phyloP scores from a whole-genome alignment of 1,140 invertebrate species.

The Ceratosolen fusciceps region DNA sequence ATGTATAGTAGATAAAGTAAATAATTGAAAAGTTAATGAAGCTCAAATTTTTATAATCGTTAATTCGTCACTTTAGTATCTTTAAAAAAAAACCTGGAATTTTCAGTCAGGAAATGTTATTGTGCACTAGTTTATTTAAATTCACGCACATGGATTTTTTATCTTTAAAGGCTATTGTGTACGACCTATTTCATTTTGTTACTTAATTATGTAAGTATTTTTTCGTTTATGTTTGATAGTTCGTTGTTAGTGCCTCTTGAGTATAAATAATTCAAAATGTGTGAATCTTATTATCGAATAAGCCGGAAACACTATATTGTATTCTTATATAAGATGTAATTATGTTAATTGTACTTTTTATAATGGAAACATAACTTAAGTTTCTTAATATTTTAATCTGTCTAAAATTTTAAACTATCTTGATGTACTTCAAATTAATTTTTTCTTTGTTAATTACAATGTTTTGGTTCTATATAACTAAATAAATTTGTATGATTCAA shows the following conservation, averaged over 20 bases:
- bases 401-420: not conserved
- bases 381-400: slow-evolving; percentile 18
- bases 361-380: slow-evolving; percentile 21
- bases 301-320: slow-evolving; percentile 42
- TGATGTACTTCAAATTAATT: not conserved
- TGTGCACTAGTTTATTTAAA: slow-evolving; percentile 46
- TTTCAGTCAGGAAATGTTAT: slow-evolving; percentile 39
- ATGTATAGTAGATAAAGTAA: slow-evolving; percentile 41
- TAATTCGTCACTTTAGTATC: slow-evolving; percentile 12
- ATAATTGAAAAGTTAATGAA: slow-evolving; percentile 18
- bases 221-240: slow-evolving; percentile 48
- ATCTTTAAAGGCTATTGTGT: slow-evolving; percentile 18
- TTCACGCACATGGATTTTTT: slow-evolving; percentile 41
- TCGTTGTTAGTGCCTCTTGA: slow-evolving; percentile 35
- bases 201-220: slow-evolving; percentile 49
- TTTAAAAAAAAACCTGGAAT: slow-evolving; percentile 10
- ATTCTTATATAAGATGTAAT: slow-evolving; percentile 41
- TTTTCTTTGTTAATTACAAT: not conserved
- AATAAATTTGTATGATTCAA: not conserved
- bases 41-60: slow-evolving; percentile 29
- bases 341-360: slow-evolving; percentile 37
- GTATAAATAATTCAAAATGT: slow-evolving; percentile 32
- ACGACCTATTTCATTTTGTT: slow-evolving; percentile 41
- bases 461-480: not conserved
- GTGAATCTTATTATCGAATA: slow-evolving; percentile 40